Evolutionary conservation across 2,888 invertebrate genomes (phyloP), one percentile per base, ranked within the genome.

Genomic region (Taphrorychus bicolor): DNA sequence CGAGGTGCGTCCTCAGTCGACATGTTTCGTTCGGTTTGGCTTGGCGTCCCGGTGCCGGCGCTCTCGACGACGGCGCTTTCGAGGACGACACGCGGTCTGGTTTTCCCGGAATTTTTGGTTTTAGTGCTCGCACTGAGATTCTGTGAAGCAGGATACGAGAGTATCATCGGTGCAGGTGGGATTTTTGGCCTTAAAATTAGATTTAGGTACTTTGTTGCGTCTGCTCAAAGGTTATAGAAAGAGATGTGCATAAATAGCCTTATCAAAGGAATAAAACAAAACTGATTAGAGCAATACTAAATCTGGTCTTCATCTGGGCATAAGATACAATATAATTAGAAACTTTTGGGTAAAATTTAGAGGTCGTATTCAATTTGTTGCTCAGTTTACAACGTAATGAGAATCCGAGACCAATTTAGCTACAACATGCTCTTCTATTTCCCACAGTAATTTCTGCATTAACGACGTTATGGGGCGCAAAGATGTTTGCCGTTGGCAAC

Each of bases 131-230:
- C 52, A 56, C 32, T 66, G 3, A 61, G 51, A 40, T 61, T 60
- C 42, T 66, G 66, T 57, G 60, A 66, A 17, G 66, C 66, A 9
- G 66, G 66, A 54, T 60, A 60, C 19, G 66, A 60, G 17, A 61
- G 61, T 60, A 57, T 66, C n/a, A 49, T 66, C 19, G 66, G 66
- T 61, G 61, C 66, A 66, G 66, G 66, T 66, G 58, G 9, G 63
- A 24, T n/a, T n/a, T 32, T 32, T 11, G 3, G 32, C 32, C n/a
- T n/a, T 32, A 32, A 32, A 32, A 32, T 32, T 32, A 32, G n/a
- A n/a, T n/a, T n/a, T n/a, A n/a, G n/a, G n/a, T n/a, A n/a, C n/a
- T n/a, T n/a, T n/a, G n/a, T n/a, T n/a, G n/a, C n/a, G n/a, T n/a
- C n/a, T n/a, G n/a, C n/a, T n/a, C n/a, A n/a, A n/a, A n/a, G n/a